Base-by-base conservation (phyloP, 2,888 invertebrate genomes). In the Tiliacea citrago region DNA sequence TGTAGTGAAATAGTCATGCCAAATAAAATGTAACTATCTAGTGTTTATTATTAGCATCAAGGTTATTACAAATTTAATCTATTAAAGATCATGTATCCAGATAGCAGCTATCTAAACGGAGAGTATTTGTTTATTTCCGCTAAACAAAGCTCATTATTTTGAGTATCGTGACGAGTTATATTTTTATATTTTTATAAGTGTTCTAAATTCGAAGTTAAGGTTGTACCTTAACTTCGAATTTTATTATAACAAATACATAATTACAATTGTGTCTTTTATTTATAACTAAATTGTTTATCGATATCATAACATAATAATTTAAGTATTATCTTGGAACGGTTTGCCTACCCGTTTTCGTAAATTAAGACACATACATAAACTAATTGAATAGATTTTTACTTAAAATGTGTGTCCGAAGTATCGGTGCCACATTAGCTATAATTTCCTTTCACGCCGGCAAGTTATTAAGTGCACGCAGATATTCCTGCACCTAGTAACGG, bases 21-120 rank as follows among this genome's bases (percentile, higher is more conserved):
- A 84, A 82, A 42, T 9, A 39, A 69, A 39, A 80, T 75, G 60
- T 53, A 68, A 49, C 58, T 72, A 60, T 53, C 16, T 6, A 55
- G 21, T 63, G n/a, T 29, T 10, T 71, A 79, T 51, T 62, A 79
- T 62, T 79, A 69, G 29, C 61, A 58, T 39, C 84, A 81, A 84
- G 77, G 81, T 58, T 76, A 68, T 60, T 55, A 60, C 6, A 68
- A 63, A 75, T 79, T 35, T 16, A 60, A n/a, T 55, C 18, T 60
- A 76, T 29, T 66, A 60, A 5, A 47, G 57, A 77, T 67, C 47
- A 68, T 47, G 29, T 66, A 73, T 42, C 13, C 8, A 66, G 66
- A 73, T 78, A 82, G 29, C 7, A 63, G 21, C 39, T 39, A 77
- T 58, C 16, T 42, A n/a, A 53, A 53, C 49, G 16, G 8, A 69